phyloP scores from a whole-genome alignment of 2,113 vertebrate species.

The Choloepus hoffmanni region DNA sequence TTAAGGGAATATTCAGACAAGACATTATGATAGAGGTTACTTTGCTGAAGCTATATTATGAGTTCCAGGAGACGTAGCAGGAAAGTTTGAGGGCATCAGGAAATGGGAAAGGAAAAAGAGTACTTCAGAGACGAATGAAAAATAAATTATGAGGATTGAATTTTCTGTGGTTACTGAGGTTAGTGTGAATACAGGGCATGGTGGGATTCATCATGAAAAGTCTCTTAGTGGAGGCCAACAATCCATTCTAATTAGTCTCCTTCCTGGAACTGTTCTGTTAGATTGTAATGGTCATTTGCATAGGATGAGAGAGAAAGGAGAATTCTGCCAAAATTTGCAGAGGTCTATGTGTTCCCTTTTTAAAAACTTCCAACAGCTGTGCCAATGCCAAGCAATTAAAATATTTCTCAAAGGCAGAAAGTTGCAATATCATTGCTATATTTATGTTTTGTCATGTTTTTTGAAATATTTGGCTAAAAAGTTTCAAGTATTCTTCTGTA shows the following conservation, averaged over 20 bases:
- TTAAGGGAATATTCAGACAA: neutral
- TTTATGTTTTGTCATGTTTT: constrained; percentile 42
- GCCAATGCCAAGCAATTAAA: constrained; percentile 41
- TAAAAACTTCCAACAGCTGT: constrained; percentile 19
- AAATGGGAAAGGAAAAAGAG: neutral
- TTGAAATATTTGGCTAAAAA: constrained; percentile 47
- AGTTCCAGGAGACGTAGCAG: neutral
- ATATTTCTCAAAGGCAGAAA: constrained; percentile 20
- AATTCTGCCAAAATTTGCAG: constrained; percentile 24
- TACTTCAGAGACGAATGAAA: constrained; percentile 9
- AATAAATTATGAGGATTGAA: neutral
- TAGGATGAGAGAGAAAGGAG: neutral
- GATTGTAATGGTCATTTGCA: constrained; percentile 18
- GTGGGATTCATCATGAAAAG: neutral
- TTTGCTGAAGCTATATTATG: neutral
- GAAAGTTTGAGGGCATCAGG: neutral
- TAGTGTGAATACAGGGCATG: neutral
- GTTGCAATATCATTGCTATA: neutral
- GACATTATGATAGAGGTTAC: neutral
- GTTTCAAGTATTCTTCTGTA: neutral
- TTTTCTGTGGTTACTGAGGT: neutral
- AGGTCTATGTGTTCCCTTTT: neutral
- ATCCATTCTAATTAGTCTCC: neutral
- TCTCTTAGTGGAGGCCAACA: neutral
- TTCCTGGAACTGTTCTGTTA: constrained; percentile 34